These are phyloP conservation scores for Sebastes iracundus DNA, from an alignment of 2,797 vertebrate species.

Conservation along the genomic window DNA sequence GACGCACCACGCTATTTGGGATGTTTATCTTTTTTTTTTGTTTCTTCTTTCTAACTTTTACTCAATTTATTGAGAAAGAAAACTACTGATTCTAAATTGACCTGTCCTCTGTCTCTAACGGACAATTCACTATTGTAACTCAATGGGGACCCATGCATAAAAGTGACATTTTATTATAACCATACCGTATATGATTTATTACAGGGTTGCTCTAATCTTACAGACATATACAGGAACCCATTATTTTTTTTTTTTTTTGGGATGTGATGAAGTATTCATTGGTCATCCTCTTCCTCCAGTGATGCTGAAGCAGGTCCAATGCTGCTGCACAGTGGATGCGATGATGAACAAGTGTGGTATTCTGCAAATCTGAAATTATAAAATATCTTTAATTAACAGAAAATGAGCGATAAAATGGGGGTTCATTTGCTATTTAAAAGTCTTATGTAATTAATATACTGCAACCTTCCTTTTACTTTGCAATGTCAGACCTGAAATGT, in stretches of 20 bases:
- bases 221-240: neutral
- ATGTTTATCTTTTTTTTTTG: neutral
- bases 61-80: neutral
- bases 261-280: neutral
- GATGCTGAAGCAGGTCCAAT: slow-evolving; percentile 30
- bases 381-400: neutral
- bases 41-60: neutral
- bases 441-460: neutral
- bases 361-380: neutral
- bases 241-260: neutral
- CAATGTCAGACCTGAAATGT: neutral
- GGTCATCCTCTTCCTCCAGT: neutral
- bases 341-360: neutral
- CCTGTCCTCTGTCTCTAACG: neutral
- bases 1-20: neutral
- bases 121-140: neutral
- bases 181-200: neutral
- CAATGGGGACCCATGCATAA: neutral
- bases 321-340: slow-evolving; percentile 7
- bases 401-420: too few relatives aligned
- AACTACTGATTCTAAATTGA: slow-evolving; percentile 15
- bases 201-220: neutral
- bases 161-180: neutral
- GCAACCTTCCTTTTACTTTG: neutral
- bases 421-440: neutral